phyloP scores from a whole-genome alignment of 2,113 vertebrate genomes.

The Coregonus clupeaformis region DNA sequence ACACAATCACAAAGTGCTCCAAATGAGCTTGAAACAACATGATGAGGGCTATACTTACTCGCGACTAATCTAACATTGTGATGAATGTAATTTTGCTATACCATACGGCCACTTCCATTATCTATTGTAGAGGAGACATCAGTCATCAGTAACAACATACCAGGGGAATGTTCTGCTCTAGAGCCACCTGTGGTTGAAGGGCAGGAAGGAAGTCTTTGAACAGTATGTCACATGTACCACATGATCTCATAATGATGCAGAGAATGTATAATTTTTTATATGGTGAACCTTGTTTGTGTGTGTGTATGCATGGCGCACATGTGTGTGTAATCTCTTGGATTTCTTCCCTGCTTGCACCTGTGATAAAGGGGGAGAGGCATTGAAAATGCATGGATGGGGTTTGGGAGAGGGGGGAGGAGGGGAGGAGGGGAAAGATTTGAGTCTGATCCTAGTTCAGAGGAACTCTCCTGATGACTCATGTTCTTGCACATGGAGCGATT shows the following conservation, averaged over 20 bases:
- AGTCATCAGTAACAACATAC: conserved; percentile 61
- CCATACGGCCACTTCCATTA: conserved; percentile 23
- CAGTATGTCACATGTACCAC: conserved; percentile 51
- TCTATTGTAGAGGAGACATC: conserved; percentile 60
- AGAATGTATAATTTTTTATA: conserved; percentile 52
- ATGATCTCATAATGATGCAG: conserved; percentile 69
- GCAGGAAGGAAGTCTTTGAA: conserved; percentile 56
- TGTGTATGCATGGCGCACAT: background rate
- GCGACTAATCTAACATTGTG: conserved; percentile 21
- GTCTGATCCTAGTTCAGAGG: conserved; percentile 67
- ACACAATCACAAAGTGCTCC: background rate
- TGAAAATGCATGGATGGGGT: conserved; percentile 38
- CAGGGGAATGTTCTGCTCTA: conserved; percentile 47
- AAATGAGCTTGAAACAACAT: background rate
- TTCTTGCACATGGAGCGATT: conserved; percentile 62
- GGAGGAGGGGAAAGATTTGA: conserved; percentile 27
- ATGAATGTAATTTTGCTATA: conserved; percentile 59
- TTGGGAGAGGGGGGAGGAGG: conserved; percentile 8
- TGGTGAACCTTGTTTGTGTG: conserved; percentile 56
- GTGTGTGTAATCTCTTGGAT: conserved; percentile 38
- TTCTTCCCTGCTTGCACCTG: conserved; percentile 62
- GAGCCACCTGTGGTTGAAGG: conserved; percentile 55
- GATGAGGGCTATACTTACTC: conserved; percentile 22
- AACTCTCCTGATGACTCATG: conserved; percentile 70
- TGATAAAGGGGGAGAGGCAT: conserved; percentile 40